Conservation (phyloP, 2,888 invertebrate genomes). For the Emmelina monodactyla region DNA sequence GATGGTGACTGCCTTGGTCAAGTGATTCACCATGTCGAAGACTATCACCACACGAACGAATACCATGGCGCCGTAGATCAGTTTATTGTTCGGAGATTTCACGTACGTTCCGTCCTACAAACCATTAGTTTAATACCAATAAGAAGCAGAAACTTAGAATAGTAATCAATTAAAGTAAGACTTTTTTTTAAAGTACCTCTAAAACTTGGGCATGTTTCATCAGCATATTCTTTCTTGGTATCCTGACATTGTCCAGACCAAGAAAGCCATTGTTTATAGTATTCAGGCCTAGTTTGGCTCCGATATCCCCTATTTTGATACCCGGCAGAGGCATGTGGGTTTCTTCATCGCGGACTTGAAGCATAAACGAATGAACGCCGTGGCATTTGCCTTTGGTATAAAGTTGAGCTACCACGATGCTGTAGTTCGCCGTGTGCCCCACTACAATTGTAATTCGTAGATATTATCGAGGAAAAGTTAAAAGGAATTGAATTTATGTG, state of each 20-base stretch:
- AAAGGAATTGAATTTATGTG: no score
- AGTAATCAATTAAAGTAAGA: neutral
- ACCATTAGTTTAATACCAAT: neutral
- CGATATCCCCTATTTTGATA: constrained; percentile 93
- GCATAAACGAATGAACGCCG: constrained; percentile 92
- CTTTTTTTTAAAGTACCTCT: constrained; percentile 32
- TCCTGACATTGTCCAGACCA: constrained; percentile 83
- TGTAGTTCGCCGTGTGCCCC: constrained; percentile 92
- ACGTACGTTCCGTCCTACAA: constrained; percentile 84
- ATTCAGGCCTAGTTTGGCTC: constrained; percentile 90
- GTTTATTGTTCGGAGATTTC: constrained; percentile 78
- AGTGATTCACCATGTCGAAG: constrained; percentile 74
- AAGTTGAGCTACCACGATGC: constrained; percentile 90
- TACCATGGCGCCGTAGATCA: constrained; percentile 92
- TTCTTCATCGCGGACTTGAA: constrained; percentile 87
- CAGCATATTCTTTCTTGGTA: constrained; percentile 87
- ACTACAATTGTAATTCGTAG: constrained; percentile 66
- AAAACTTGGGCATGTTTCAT: constrained; percentile 92
- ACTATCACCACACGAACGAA: constrained; percentile 88
- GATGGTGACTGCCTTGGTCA: constrained; percentile 84
- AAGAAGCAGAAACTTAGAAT: neutral
- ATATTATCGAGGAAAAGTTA: no score
- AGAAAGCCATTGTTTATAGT: constrained; percentile 92
- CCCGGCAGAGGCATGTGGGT: constrained; percentile 87
- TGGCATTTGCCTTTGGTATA: constrained; percentile 80